These are phyloP conservation scores for Neodon shergylaensis DNA, from an alignment of 2,113 vertebrate species.

Conservation along the genomic window DNA sequence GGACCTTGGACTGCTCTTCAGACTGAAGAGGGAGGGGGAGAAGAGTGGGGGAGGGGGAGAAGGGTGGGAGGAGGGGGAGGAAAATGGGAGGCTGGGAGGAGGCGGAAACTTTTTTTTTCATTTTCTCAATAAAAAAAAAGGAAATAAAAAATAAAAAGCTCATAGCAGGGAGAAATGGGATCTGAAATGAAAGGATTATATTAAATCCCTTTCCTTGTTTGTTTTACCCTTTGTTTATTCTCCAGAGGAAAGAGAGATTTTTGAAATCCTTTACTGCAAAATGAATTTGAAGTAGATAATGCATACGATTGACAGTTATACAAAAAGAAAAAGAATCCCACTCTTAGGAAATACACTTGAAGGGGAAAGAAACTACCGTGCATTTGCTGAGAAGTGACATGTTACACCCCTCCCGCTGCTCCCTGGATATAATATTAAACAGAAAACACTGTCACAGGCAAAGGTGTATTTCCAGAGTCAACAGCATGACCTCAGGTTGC, in stretches of 20 bases:
- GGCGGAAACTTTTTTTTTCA: too few relatives aligned
- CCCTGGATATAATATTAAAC: slow-evolving; percentile 59
- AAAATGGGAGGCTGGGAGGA: too few relatives aligned
- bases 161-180: slow-evolving; percentile 35
- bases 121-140: too few relatives aligned
- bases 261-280: slow-evolving; percentile 73
- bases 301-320: slow-evolving; percentile 63
- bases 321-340: neutral
- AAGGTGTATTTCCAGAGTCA: slow-evolving; percentile 59
- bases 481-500: slow-evolving; percentile 42
- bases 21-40: too few relatives aligned
- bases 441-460: slow-evolving; percentile 3
- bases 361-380: neutral
- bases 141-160: too few relatives aligned
- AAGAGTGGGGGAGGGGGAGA: too few relatives aligned
- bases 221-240: slow-evolving; percentile 55
- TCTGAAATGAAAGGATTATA: slow-evolving; percentile 66
- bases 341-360: slow-evolving; percentile 33
- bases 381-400: slow-evolving; percentile 66
- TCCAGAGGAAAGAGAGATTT: slow-evolving; percentile 47
- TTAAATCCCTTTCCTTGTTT: slow-evolving; percentile 65
- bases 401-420: neutral
- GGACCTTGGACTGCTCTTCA: too few relatives aligned
- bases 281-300: slow-evolving; percentile 70
- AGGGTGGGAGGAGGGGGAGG: too few relatives aligned